phyloP scores from a whole-genome alignment of 2,888 invertebrate species.

The Drosophila fungiperda region DNA sequence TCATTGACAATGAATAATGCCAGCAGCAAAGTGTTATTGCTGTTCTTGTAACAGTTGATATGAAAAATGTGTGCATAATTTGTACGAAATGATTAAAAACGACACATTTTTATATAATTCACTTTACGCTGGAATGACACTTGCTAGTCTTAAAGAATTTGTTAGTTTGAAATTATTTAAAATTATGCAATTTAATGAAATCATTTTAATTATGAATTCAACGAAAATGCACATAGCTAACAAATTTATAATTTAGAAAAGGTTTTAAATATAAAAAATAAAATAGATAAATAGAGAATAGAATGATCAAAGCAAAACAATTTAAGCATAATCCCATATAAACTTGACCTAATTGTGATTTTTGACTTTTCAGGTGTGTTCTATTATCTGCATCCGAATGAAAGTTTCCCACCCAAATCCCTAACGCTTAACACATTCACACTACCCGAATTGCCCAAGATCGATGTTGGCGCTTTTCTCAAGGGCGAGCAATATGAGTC shows the following conservation, averaged over 20 bases:
- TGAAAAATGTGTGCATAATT: conserved; percentile 22
- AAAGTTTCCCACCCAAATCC: conserved; percentile 83
- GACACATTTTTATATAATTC: conserved; percentile 36
- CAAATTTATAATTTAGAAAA: not conserved
- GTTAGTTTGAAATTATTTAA: not conserved
- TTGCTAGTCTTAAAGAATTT: conserved; percentile 1
- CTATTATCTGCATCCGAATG: conserved; percentile 84
- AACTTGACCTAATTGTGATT: conserved; percentile 43
- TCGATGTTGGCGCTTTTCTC: conserved; percentile 78
- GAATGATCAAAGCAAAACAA: not conserved
- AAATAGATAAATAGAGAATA: not conserved
- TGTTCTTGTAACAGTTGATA: conserved; percentile 1
- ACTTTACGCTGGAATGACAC: conserved; percentile 27
- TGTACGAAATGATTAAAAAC: conserved; percentile 3
- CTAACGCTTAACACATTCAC: conserved; percentile 76
- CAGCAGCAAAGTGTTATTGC: conserved; percentile 27
- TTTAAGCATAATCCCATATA: not conserved
- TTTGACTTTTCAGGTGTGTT: conserved; percentile 80
- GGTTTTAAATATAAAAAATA: not conserved
- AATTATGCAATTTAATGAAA: not conserved
- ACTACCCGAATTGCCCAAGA: conserved; percentile 79
- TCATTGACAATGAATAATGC: conserved; percentile 52
- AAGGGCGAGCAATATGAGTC: conserved; percentile 80
- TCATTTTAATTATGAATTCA: not conserved
- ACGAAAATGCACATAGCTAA: not conserved